Percentiles rank a stretch among this genome's conserved stretches.
Evolutionary conservation across 2,888 invertebrate species (phyloP).

Genomic region (Drosophila fulvimacula): DNA sequence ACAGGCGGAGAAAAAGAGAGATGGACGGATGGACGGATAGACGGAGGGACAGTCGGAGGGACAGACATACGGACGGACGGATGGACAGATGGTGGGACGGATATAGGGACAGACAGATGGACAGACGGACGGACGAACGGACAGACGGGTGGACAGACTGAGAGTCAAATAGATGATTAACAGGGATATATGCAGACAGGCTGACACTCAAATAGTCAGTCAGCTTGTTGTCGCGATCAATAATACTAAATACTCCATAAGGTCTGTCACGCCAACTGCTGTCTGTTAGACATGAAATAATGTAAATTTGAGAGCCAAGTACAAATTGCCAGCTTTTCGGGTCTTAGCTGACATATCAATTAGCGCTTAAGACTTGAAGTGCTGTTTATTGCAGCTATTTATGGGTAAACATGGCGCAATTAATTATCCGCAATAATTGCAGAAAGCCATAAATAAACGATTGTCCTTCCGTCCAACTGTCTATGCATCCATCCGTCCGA

Average conservation of each 20-base stretch:
- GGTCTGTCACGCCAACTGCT: background rate
- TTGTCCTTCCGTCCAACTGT: background rate
- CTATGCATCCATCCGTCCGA: background rate
- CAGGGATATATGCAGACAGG: no score
- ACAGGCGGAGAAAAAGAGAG: background rate
- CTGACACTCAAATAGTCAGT: background rate
- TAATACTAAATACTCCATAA: background rate
- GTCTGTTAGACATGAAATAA: background rate
- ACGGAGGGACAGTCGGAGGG: no score
- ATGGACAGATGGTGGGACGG: no score
- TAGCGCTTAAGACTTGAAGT: conserved; percentile 25
- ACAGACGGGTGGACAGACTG: background rate
- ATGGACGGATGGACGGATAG: background rate
- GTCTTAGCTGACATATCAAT: conserved; percentile 8
- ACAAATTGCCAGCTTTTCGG: background rate
- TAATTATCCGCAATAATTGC: conserved; percentile 27
- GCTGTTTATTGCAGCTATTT: conserved; percentile 12
- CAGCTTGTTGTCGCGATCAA: no score
- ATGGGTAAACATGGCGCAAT: conserved; percentile 26
- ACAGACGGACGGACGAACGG: background rate
- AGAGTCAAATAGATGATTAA: no score
- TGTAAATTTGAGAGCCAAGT: background rate
- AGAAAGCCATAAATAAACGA: conserved; percentile 20
- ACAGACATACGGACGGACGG: background rate
- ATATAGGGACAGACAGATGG: background rate